Conservation (phyloP, 2,113 vertebrate genomes). For the Apus apus region DNA sequence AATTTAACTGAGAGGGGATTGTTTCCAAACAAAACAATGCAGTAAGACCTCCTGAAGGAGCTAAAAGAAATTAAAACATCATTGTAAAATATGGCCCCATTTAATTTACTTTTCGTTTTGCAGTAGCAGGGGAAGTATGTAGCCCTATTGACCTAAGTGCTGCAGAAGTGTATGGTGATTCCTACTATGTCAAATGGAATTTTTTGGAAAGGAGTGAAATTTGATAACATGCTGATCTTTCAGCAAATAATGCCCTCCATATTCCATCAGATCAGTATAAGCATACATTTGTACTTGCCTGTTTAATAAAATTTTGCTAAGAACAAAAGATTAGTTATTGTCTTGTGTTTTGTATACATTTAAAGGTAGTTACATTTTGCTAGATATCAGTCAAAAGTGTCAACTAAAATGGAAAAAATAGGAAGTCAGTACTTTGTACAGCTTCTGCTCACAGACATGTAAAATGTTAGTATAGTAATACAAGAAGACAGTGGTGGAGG, state of each 20-base stretch:
- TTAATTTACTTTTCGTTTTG: neutral
- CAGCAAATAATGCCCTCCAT: neutral
- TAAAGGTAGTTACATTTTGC: neutral
- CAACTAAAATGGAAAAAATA: neutral
- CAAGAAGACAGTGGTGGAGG: neutral
- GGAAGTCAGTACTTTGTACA: neutral
- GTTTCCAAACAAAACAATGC: neutral
- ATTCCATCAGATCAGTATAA: neutral
- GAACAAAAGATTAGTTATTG: neutral
- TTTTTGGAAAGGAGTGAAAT: neutral
- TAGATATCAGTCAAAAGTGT: neutral
- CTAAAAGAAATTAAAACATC: neutral
- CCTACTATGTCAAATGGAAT: neutral
- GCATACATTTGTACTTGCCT: rapidly evolving
- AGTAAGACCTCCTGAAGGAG: neutral
- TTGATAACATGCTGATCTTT: neutral
- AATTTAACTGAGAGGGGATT: neutral
- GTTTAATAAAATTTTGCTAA: neutral
- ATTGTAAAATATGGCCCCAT: neutral
- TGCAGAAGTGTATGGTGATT: neutral
- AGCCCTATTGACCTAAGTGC: neutral
- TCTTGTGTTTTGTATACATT: neutral
- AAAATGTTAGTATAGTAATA: neutral
- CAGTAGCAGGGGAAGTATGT: neutral
- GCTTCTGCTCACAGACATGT: neutral